A percentile compares a stretch with the other conserved stretches of the same genome.
These are phyloP conservation scores for Callospermophilus lateralis DNA, from an alignment of 2,113 vertebrate genomes.

Conservation along the genomic window DNA sequence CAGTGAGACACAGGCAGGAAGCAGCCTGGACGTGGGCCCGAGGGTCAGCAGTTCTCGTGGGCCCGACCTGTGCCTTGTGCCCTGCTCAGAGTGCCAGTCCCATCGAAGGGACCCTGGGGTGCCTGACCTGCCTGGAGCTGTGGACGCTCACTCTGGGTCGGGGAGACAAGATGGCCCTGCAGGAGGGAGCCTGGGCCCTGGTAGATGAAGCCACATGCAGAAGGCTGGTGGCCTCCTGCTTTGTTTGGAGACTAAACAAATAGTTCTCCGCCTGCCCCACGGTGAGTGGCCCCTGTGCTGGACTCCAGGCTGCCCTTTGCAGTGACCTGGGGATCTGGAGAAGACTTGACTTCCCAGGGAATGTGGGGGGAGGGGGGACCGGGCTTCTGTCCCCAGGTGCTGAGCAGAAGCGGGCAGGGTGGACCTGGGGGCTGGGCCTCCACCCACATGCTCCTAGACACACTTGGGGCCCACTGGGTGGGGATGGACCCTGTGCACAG, in stretches of 20 bases:
- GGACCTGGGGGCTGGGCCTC: rapidly evolving
- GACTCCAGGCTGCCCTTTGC: neutral
- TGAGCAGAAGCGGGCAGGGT: neutral
- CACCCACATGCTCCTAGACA: neutral
- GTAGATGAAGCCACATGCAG: neutral
- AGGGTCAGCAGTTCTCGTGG: neutral
- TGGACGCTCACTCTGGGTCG: neutral
- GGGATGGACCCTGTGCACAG: neutral
- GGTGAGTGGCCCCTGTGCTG: neutral
- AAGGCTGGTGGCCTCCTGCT: neutral
- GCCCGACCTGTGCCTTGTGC: rapidly evolving
- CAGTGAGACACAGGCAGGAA: neutral
- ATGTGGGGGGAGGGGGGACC: neutral
- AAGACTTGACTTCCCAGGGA: slow-evolving; percentile 3
- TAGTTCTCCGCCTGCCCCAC: neutral
- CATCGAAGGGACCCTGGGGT: rapidly evolving
- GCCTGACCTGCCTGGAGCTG: neutral
- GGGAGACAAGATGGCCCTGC: no score
- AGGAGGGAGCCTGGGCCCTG: rapidly evolving
- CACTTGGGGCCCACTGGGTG: neutral
- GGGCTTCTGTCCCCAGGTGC: neutral
- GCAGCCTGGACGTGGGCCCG: neutral
- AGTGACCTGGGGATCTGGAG: neutral
- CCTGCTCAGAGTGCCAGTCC: neutral
- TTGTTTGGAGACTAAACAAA: slow-evolving; percentile 71